Evolutionary conservation across 2,113 vertebrate genomes (phyloP), one percentile per base, ranked within the genome.

Genomic region (Peromyscus californicus): DNA sequence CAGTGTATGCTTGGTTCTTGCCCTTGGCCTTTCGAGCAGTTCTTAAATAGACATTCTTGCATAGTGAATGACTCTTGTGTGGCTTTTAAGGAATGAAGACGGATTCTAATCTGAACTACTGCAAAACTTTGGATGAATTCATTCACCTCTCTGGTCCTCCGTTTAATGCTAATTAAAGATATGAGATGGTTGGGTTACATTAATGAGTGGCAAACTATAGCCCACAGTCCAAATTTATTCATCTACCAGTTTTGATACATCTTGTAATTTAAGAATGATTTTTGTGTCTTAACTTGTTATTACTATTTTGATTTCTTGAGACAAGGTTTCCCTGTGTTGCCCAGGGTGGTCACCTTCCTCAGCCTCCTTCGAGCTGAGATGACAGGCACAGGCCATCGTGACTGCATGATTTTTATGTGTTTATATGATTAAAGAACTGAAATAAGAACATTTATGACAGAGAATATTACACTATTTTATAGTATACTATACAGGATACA

Each of bases 71-170:
- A 59, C 45, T 79, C 31, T 31, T 95, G 72, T 21, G 45, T 69
- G 45, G 0, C 7, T 86, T 86, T 0, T 0, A 21, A n/a, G 51
- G 4, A 19, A 63, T n/a, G 26, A 82, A 83, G 26, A 33, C 13
- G 26, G 57, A 9, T 85, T 96, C 83, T 86, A 45, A 69, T 59
- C 36, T 74, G 79, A 15, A 67, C 67, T 92, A 57, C 93, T 96
- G 26, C 90, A 79, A 93, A 87, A 74, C 22, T 61, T 89, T 42
- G 80, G 39, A 4, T 54, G 36, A 88, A 42, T 90, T 29, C 51
- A 85, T 80, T 96, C 16, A 90, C 48, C 12, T 96, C 89, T 85
- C 93, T 96, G 94, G 78, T 78, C 76, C 59, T 90, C n/a, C 59
- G 76, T 93, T 96, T 78, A 74, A 80, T 79, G 74, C 31, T 88